These are phyloP conservation scores for Pollenia labialis DNA, from an alignment of 2,888 invertebrate genomes.

Conservation along the genomic window DNA sequence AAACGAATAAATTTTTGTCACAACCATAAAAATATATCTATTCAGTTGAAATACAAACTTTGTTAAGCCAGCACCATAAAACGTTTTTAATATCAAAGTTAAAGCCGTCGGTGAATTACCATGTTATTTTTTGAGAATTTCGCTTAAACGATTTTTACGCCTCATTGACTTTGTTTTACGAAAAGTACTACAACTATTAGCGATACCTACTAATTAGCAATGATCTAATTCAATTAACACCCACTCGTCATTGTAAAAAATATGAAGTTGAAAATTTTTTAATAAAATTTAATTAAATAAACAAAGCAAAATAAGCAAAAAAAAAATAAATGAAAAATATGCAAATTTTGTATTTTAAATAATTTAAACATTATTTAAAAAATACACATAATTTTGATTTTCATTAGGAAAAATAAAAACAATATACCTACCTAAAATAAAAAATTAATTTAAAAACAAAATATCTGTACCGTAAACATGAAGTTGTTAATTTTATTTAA, in stretches of 20 bases:
- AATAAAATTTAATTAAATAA: conserved; percentile 30
- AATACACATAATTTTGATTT: not conserved
- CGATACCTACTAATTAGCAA: conserved; percentile 65
- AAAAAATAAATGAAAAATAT: conserved; percentile 45
- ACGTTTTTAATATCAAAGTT: conserved; percentile 22
- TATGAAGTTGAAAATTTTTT: conserved; percentile 2
- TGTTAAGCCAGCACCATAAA: conserved; percentile 62
- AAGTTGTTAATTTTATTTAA: conserved; percentile 10
- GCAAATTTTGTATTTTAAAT: conserved; percentile 42
- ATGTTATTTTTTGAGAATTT: not conserved
- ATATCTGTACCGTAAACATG: conserved; percentile 21
- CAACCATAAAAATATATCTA: conserved; percentile 52
- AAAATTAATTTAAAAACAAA: not conserved
- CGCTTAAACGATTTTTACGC: not conserved
- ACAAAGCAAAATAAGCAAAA: conserved; percentile 3
- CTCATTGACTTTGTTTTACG: not conserved
- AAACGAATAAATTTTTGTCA: conserved; percentile 70
- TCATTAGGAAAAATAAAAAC: not conserved
- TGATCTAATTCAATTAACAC: conserved; percentile 81
- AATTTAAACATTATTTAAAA: conserved; percentile 48
- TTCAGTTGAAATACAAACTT: conserved; percentile 71
- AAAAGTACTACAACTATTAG: conserved; percentile 40
- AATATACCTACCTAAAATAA: not conserved
- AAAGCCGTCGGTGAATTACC: conserved; percentile 62
- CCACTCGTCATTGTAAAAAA: conserved; percentile 75